Conservation (phyloP, 2,888 invertebrate species). For the Eulithis testata region DNA sequence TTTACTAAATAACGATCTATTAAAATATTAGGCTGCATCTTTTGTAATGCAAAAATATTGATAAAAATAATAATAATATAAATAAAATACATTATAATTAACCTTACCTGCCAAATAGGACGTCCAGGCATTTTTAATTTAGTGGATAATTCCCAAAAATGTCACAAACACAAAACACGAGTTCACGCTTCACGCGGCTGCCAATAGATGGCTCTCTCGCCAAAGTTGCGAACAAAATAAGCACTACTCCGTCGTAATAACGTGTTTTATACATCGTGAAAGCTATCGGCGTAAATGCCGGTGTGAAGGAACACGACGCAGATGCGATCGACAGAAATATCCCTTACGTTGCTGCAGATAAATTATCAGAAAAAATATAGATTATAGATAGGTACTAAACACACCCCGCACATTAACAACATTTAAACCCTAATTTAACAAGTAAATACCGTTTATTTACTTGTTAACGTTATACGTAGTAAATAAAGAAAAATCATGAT, state of each 20-base stretch:
- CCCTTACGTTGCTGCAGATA: constrained; percentile 63
- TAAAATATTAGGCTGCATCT: too few species aligned
- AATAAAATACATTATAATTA: neutral
- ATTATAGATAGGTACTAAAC: neutral
- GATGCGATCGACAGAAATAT: constrained; percentile 78
- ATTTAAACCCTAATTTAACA: too few species aligned
- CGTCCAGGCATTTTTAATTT: constrained; percentile 88
- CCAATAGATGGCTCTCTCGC: constrained; percentile 83
- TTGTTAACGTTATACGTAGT: too few species aligned
- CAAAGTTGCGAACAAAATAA: constrained; percentile 81
- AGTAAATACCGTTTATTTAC: too few species aligned
- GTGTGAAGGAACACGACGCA: constrained; percentile 78
- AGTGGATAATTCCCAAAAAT: constrained; percentile 55
- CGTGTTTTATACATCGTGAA: constrained; percentile 82
- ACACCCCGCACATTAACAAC: too few species aligned
- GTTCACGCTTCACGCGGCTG: constrained; percentile 61
- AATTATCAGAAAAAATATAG: neutral
- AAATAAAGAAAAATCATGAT: too few species aligned
- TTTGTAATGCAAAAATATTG: neutral
- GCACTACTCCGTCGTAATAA: constrained; percentile 75
- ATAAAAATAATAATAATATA: neutral
- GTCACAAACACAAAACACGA: constrained; percentile 64
- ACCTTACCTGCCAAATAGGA: constrained; percentile 90
- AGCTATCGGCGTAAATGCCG: constrained; percentile 71
- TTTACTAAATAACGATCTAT: too few species aligned